A percentile compares a stretch with the other conserved stretches of the same genome.
Evolutionary conservation across 37 sponge, comb jelly and placozoan species (phyloP).

Genomic region (Crambe crambe): DNA sequence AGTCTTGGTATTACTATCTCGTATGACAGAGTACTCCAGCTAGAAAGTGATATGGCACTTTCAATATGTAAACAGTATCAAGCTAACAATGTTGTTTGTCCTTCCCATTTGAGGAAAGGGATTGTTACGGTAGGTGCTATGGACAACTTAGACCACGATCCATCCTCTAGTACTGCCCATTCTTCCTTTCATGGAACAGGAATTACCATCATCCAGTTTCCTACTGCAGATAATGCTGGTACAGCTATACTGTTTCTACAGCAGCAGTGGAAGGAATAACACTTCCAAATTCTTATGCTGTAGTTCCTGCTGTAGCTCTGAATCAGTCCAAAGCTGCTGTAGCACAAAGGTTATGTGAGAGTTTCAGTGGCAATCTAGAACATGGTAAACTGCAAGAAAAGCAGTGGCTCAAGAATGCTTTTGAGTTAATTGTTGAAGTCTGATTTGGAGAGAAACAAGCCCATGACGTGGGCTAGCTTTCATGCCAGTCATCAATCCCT

Average conservation of each 20-base stretch:
- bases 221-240: background rate
- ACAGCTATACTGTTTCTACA: background rate
- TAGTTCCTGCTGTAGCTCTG: background rate
- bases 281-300: background rate
- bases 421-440: background rate
- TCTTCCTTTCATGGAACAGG: slow-evolving; percentile 3
- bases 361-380: background rate
- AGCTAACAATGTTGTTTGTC: background rate
- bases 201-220: background rate
- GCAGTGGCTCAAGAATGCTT: background rate
- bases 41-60: background rate
- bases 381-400: background rate
- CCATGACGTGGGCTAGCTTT: background rate
- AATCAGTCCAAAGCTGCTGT: background rate
- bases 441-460: background rate
- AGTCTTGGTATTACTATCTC: background rate
- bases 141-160: slow-evolving; percentile 4
- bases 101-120: background rate
- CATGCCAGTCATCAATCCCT: background rate
- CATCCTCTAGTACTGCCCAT: background rate
- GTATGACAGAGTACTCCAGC: background rate
- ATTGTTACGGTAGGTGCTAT: background rate
- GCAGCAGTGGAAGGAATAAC: background rate
- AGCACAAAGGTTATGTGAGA: background rate
- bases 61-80: background rate